Evolutionary conservation across 1,140 invertebrate genomes (phyloP), one percentile per base, ranked within the genome.

Genomic region (Antheraea mylitta): DNA sequence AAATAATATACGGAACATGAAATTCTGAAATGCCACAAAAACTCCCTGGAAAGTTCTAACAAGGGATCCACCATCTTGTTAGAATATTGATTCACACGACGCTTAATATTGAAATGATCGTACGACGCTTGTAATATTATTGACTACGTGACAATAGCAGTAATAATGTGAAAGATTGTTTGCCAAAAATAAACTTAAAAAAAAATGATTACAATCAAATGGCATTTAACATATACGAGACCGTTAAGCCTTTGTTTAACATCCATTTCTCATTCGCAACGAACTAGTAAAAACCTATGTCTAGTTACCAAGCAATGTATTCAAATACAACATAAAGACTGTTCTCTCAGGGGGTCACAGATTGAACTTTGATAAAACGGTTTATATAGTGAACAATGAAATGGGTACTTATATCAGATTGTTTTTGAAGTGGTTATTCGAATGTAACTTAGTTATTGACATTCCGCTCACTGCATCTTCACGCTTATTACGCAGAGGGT

Each of bases 391-490:
- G 77, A 70, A 64, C 67, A 77, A 79, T 73, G 58, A 67, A 77
- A 72, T 71, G 67, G 67, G 72, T 61, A 77, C 79, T 79, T 80
- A 80, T 81, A 76, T 65, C 69, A 84, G 75, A 84, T 83, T 84
- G 82, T 77, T 82, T 81, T 82, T 80, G 71, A 77, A 82, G 79
- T 79, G 75, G 74, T 80, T 85, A 77, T 80, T 79, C 71, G 68
- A 68, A 70, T 70, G 68, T 75, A 77, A 77, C 67, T 63, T 37
- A 65, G 67, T 77, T 77, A 76, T 18, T 64, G 61, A 61, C 6
- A n/a, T 53, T 53, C 16, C 6, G 38, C 11, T 7, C 13, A n/a
- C 16, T 53, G 45, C 45, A 53, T 53, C 45, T 53, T 53, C 45
- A 53, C 45, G 45, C 45, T 13, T 53, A 16, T 53, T 53, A 53